Conservation (phyloP, 1,140 invertebrate genomes). For the Zaprionus nigranus region DNA sequence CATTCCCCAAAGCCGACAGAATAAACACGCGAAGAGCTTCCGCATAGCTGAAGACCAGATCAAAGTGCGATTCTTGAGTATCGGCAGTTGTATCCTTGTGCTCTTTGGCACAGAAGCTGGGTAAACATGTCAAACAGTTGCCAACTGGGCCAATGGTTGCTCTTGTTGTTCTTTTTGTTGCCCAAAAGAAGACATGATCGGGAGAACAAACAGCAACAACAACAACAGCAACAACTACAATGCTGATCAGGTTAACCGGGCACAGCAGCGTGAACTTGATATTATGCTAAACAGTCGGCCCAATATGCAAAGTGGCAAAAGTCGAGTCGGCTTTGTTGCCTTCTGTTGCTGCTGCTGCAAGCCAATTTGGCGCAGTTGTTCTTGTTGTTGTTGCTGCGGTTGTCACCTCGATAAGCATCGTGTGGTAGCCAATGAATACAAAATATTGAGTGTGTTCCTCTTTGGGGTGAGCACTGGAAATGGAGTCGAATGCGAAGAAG, state of each 20-base stretch:
- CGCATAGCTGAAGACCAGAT: slow-evolving; percentile 56
- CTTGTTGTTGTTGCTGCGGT: slow-evolving; percentile 34
- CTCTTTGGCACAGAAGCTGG: slow-evolving; percentile 36
- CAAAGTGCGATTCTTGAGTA: slow-evolving; percentile 3
- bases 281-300: slow-evolving; percentile 48
- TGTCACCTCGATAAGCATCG: slow-evolving; percentile 74
- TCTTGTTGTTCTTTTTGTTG: slow-evolving; percentile 23
- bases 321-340: slow-evolving; percentile 23
- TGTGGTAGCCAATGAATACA: slow-evolving; percentile 33
- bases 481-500: slow-evolving; percentile 26
- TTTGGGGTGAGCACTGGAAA: slow-evolving; percentile 37
- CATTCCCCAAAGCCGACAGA: slow-evolving; percentile 55
- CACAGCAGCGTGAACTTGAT: slow-evolving; percentile 51
- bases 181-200: slow-evolving; percentile 70
- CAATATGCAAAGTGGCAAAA: slow-evolving; percentile 69
- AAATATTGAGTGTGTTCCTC: slow-evolving; percentile 64
- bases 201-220: slow-evolving; percentile 22
- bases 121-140: slow-evolving; percentile 56
- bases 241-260: slow-evolving; percentile 56
- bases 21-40: slow-evolving; percentile 46
- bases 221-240: slow-evolving; percentile 39
- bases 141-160: slow-evolving; percentile 66
- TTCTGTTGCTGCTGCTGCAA: slow-evolving; percentile 12
- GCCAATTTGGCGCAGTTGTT: slow-evolving; percentile 68
- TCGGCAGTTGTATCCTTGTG: slow-evolving; percentile 29